Evolutionary conservation across 2,113 vertebrate species (phyloP).

Genomic region (Mustelus asterias): DNA sequence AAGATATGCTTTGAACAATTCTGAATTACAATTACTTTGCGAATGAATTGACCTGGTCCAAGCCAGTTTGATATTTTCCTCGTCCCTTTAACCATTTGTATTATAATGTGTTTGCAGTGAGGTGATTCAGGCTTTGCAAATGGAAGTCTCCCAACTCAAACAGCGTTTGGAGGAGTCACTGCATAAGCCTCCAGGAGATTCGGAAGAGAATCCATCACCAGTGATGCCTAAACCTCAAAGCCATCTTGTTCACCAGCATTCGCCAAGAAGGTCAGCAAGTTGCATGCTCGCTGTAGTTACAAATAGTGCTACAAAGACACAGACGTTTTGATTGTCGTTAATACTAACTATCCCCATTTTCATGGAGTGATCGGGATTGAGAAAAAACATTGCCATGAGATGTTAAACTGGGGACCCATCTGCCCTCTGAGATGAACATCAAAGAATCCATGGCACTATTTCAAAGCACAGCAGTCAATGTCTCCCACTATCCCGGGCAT

Average conservation of each 20-base stretch:
- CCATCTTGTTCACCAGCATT: not conserved
- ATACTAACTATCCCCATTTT: not conserved
- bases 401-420: not conserved
- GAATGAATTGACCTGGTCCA: not conserved
- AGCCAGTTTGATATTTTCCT: not conserved
- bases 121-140: conserved; percentile 64
- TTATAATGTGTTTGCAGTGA: conserved; percentile 50
- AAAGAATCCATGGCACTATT: not conserved
- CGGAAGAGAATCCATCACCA: conserved; percentile 32
- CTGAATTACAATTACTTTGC: not conserved
- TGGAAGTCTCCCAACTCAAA: conserved; percentile 63
- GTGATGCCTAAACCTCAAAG: not conserved
- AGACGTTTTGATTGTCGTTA: not conserved
- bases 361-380: not conserved
- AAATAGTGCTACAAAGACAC: not conserved
- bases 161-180: conserved; percentile 59
- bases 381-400: not conserved
- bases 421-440: not conserved
- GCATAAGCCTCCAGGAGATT: conserved; percentile 39
- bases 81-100: not conserved
- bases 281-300: not conserved
- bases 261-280: not conserved
- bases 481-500: not conserved
- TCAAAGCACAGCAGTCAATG: not conserved
- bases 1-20: too few species aligned